Conservation (phyloP, 2,113 vertebrate species). For the Oryzias melastigma region DNA sequence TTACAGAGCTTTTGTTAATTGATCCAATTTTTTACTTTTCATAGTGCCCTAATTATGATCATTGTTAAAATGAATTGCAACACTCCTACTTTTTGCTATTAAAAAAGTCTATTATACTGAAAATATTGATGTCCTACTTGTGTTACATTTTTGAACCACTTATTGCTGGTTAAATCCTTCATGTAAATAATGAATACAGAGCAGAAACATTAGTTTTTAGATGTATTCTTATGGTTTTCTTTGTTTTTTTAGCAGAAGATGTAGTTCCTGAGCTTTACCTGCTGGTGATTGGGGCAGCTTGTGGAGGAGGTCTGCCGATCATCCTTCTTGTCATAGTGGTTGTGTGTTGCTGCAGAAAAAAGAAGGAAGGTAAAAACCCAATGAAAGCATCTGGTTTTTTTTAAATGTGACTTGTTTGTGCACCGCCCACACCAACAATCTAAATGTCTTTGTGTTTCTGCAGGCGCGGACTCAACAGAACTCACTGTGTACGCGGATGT, state of each 20-base stretch:
- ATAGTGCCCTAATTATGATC: too few relatives aligned
- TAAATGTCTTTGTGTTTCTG: not conserved
- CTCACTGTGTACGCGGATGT: slow-evolving; percentile 43
- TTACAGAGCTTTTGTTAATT: too few relatives aligned
- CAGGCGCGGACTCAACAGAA: slow-evolving; percentile 11
- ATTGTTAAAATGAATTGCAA: too few relatives aligned
- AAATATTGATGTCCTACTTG: too few relatives aligned
- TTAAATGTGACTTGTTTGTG: not conserved
- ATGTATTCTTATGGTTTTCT: fast-evolving
- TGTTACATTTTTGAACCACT: too few relatives aligned
- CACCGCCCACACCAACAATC: not conserved
- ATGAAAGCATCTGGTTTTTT: not conserved
- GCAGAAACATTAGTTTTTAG: too few relatives aligned
- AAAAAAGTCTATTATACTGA: too few relatives aligned
- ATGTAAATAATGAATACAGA: too few relatives aligned
- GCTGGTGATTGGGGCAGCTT: fast-evolving
- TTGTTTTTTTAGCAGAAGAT: fast-evolving
- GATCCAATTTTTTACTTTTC: too few relatives aligned
- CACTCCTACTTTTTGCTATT: too few relatives aligned
- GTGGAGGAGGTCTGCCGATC: not conserved
- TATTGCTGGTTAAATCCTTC: too few relatives aligned
- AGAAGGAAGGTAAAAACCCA: not conserved
- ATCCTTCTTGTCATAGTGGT: fast-evolving
- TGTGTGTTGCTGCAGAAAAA: slow-evolving; percentile 2
- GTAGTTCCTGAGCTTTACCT: fast-evolving